Conservation (phyloP, 2,113 vertebrate genomes). For the Amazona vittata region DNA sequence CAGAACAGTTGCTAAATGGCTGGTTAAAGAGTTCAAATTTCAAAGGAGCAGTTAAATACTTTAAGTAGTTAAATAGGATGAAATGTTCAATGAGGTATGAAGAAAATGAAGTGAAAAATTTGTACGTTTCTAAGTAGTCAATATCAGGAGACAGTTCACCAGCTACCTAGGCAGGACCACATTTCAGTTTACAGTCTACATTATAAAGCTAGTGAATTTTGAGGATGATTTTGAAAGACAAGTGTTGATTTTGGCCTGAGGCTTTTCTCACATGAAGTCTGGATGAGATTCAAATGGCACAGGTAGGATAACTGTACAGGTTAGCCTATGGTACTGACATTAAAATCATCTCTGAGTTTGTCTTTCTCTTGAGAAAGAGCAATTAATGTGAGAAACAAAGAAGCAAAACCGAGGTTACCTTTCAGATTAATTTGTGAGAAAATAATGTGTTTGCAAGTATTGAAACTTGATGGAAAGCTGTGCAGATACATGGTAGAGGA, state of each 20-base stretch:
- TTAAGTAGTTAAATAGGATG: neutral
- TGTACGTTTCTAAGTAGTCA: neutral
- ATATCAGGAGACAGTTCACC: neutral
- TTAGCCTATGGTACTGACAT: neutral
- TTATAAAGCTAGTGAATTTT: neutral
- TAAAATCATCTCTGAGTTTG: neutral
- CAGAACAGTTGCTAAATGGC: neutral
- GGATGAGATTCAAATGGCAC: neutral
- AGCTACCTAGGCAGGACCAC: neutral
- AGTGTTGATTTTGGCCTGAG: neutral
- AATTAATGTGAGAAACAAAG: neutral
- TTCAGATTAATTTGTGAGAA: neutral
- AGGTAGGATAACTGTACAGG: neutral
- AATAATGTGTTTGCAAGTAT: neutral
- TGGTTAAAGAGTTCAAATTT: neutral
- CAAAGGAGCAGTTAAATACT: neutral
- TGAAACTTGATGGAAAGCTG: neutral
- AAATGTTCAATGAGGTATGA: neutral
- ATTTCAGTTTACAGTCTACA: neutral
- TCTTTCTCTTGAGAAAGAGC: neutral
- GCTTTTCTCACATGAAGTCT: neutral
- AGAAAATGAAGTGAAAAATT: neutral
- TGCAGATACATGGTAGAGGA: neutral
- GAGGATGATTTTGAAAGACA: neutral
- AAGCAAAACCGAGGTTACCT: neutral